Conservation (phyloP, 2,888 invertebrate genomes). For the Myopa testacea region DNA sequence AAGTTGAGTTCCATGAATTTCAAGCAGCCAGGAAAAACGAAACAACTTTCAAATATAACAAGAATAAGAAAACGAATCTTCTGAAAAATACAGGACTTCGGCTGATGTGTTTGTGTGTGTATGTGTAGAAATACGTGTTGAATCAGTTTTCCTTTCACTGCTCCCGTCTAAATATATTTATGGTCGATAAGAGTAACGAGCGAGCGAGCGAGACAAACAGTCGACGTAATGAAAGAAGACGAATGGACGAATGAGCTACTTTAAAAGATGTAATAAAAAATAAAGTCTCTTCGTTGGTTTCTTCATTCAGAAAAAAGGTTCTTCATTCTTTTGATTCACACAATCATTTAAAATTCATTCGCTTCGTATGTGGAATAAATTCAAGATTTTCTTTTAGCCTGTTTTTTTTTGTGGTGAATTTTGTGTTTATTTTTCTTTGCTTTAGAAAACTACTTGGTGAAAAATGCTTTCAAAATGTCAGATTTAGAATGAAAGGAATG, state of each 20-base stretch:
- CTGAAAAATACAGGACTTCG: not conserved
- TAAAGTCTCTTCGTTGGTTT: not conserved
- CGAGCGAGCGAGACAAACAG: not conserved
- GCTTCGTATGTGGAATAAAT: constrained; percentile 64
- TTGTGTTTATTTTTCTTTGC: not conserved
- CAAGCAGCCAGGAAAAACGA: constrained; percentile 43
- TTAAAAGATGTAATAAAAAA: not conserved
- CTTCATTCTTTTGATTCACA: constrained; percentile 42
- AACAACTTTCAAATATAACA: not conserved
- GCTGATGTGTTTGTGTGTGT: not conserved
- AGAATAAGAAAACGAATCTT: not conserved
- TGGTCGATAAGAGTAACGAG: no score
- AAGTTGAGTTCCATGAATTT: constrained; percentile 61
- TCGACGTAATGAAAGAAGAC: not conserved
- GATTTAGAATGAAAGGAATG: no score
- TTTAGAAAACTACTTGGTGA: not conserved
- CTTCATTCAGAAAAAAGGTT: no score
- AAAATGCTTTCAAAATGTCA: no score
- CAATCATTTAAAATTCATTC: constrained; percentile 63
- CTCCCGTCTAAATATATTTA: not conserved
- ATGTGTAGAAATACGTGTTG: constrained; percentile 2
- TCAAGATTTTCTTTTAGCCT: constrained; percentile 53
- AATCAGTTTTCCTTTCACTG: constrained; percentile 14
- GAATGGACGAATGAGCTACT: not conserved
- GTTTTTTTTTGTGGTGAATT: not conserved